phyloP scores from a whole-genome alignment of 2,797 vertebrate genomes.

The Hirundo rustica region DNA sequence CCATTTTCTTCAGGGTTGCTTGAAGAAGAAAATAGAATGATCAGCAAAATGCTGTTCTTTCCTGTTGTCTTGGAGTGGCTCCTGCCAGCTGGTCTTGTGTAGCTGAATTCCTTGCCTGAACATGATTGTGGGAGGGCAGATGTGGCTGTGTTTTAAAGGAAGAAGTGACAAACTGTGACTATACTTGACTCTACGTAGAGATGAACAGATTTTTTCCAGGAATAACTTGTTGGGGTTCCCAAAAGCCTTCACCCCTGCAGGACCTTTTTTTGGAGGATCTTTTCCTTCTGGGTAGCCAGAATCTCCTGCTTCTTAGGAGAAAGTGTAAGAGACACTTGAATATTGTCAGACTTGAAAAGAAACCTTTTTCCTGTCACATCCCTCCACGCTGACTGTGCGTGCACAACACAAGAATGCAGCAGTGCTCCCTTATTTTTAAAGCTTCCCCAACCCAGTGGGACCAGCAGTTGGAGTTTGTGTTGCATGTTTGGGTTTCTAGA shows the following conservation, averaged over 20 bases:
- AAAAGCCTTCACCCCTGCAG: neutral
- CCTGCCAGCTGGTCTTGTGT: fast-evolving
- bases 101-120: neutral
- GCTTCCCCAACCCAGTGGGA: neutral
- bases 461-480: neutral
- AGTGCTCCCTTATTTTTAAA: neutral
- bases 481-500: neutral
- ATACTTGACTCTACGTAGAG: neutral
- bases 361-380: neutral
- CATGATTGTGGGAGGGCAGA: neutral
- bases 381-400: neutral
- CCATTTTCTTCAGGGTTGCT: neutral
- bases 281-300: neutral
- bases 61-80: neutral
- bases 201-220: neutral
- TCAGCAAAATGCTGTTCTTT: neutral
- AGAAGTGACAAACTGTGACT: neutral
- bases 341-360: neutral
- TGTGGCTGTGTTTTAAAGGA: neutral
- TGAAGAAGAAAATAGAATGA: neutral
- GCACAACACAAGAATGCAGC: neutral
- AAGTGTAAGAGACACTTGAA: neutral
- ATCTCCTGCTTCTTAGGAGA: neutral
- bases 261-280: neutral
- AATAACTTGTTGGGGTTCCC: neutral